Base-by-base conservation (phyloP, 1,140 invertebrate genomes). In the Latrodectus geometricus region DNA sequence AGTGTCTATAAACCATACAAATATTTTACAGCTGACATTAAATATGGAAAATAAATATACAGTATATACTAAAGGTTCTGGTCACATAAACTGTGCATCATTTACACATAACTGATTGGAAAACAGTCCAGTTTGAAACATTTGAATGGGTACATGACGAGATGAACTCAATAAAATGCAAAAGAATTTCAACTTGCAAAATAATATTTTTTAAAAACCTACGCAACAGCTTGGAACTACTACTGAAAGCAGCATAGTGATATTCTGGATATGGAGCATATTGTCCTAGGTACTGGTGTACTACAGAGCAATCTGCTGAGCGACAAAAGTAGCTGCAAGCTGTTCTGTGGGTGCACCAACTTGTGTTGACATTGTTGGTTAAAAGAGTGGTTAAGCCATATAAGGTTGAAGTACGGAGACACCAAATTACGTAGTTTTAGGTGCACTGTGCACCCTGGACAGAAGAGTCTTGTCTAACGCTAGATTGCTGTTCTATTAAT, bases 401-500 rank as follows among this genome's bases (percentile, higher is more conserved):
- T n/a, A n/a, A 17, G 49, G 14, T 49, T 73, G 23, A 54, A 49
- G 8, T 15, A 56, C 52, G 9, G 72, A 56, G 0, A 72, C 61
- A 21, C 72, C 81, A 50, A 72, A 56, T 56, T 65, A 54, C 15
- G 50, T 65, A 9, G 56, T 23, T 21, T 74, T 72, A 9, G 54
- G 12, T 48, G 72, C 8, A 12, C 70, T 15, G 12, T 48, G 72
- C 8, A 12, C 70, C 15, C n/a, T 65, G 72, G 4, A 5, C 79
- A 15, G 66, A 74, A 8, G 83, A 74, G 48, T 65, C 74, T 78
- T 75, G 56, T 4, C 65, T 65, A 9, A 21, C 49, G 89, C 96
- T 94, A 72, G 94, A 93, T 90, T 97, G 96, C 89, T 96, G 95
- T 90, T 98, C 97, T 76, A 98, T 96, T 90, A 95, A 94, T 88